phyloP scores from a whole-genome alignment of 2,888 invertebrate species.

The Hoplodrina ambigua region DNA sequence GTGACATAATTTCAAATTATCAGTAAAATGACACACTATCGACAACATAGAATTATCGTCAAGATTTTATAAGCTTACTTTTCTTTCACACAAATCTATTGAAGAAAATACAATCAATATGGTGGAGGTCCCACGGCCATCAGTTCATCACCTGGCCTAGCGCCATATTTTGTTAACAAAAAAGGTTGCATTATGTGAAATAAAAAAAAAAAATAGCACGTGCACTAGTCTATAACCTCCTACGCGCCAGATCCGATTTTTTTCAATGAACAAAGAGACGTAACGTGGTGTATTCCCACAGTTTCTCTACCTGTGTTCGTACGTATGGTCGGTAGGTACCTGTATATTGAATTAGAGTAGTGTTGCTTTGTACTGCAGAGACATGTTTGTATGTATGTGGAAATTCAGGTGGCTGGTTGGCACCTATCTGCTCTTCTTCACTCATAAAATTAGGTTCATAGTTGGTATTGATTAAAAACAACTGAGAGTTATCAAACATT shows the following conservation, averaged over 20 bases:
- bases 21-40: slow-evolving; percentile 41
- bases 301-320: slow-evolving; percentile 75
- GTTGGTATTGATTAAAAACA: background rate
- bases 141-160: slow-evolving; percentile 55
- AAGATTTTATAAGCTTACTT: background rate
- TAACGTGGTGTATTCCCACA: slow-evolving; percentile 72
- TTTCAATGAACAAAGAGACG: slow-evolving; percentile 46
- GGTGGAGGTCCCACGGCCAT: slow-evolving; percentile 52
- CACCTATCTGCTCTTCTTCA: slow-evolving; percentile 15
- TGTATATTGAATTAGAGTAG: slow-evolving; percentile 13
- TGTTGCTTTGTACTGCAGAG: slow-evolving; percentile 11
- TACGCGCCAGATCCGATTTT: slow-evolving; percentile 40
- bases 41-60: slow-evolving; percentile 19
- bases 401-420: slow-evolving; percentile 34
- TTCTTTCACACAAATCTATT: background rate
- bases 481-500: too few relatives aligned
- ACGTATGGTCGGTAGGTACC: background rate
- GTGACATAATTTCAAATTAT: slow-evolving; percentile 57
- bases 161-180: slow-evolving; percentile 53
- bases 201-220: slow-evolving; percentile 68
- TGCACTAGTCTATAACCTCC: slow-evolving; percentile 56
- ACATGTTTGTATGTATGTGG: background rate
- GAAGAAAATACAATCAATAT: slow-evolving; percentile 27
- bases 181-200: slow-evolving; percentile 35
- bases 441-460: background rate